Evolutionary conservation across 2,797 vertebrate species (phyloP).

Genomic region (Setipinna tenuifilis): DNA sequence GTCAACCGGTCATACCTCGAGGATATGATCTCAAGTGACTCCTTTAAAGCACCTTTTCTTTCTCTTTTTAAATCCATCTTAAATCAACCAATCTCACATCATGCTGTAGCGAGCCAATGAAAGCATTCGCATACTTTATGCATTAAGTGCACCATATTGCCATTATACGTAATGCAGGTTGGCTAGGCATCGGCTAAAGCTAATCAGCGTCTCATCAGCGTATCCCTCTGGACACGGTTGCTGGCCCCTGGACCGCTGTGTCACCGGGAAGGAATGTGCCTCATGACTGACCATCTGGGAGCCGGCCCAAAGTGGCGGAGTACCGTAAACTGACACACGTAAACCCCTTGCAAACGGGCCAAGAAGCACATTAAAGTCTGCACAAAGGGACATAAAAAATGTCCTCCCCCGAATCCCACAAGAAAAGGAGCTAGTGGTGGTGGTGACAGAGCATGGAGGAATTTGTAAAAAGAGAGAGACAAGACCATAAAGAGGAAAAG

Average conservation of each 20-base stretch:
- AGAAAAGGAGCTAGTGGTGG: slow-evolving; percentile 44
- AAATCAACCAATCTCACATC: too few species aligned
- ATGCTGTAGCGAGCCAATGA: too few species aligned
- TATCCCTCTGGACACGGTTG: slow-evolving; percentile 36
- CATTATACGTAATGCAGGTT: background rate
- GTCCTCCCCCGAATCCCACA: slow-evolving; percentile 43
- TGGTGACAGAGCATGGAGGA: background rate
- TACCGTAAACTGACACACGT: slow-evolving; percentile 45
- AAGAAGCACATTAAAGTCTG: slow-evolving; percentile 54
- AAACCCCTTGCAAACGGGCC: slow-evolving; percentile 52
- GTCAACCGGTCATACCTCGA: too few species aligned
- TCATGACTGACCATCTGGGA: slow-evolving; percentile 53
- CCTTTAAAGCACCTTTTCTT: too few species aligned
- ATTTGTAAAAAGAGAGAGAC: slow-evolving; percentile 18
- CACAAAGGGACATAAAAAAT: slow-evolving; percentile 51
- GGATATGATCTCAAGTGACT: too few species aligned
- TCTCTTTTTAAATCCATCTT: too few species aligned
- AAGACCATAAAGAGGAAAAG: slow-evolving; percentile 18
- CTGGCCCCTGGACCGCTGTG: slow-evolving; percentile 44
- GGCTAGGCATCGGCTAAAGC: background rate
- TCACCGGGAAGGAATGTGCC: slow-evolving; percentile 59
- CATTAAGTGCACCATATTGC: background rate
- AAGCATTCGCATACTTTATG: too few species aligned
- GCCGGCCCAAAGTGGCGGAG: slow-evolving; percentile 51
- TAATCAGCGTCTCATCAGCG: slow-evolving; percentile 11